These are phyloP conservation scores for Coregonus suidteri DNA, from an alignment of 2,797 vertebrate genomes.

Conservation along the genomic window DNA sequence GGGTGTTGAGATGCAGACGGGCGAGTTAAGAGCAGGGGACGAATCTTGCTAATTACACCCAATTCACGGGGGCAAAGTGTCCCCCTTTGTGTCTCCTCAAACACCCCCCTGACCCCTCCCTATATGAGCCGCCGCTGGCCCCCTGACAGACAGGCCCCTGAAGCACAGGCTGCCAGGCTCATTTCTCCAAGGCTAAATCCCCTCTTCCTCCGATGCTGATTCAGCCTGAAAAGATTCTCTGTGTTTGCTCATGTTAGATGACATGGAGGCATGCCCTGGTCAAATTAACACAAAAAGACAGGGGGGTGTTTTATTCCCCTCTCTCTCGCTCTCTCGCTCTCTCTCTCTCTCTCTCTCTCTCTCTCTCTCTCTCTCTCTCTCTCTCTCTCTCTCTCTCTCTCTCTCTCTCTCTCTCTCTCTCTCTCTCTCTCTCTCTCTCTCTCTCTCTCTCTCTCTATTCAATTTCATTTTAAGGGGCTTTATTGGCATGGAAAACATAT, in stretches of 20 bases:
- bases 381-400: too few species aligned
- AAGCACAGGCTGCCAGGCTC: background rate
- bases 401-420: too few species aligned
- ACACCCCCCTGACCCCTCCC: background rate
- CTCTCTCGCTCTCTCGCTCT: background rate
- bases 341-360: background rate
- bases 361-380: too few species aligned
- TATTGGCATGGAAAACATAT: too few species aligned
- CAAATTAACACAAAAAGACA: conserved; percentile 11
- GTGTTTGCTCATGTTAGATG: conserved; percentile 21
- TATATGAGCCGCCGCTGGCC: background rate
- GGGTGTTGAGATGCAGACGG: conserved; percentile 36
- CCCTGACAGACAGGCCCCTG: too few species aligned
- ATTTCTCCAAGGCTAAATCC: background rate
- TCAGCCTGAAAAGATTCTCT: conserved; percentile 10
- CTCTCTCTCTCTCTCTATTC: too few species aligned
- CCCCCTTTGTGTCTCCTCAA: conserved; percentile 6
- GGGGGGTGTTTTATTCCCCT: background rate
- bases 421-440: too few species aligned
- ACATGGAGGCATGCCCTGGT: conserved; percentile 17
- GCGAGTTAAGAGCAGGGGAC: conserved; percentile 50
- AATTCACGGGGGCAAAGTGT: background rate
- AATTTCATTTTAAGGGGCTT: too few species aligned
- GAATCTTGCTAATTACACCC: conserved; percentile 65
- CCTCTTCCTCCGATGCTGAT: background rate